Conservation (phyloP, 2,888 invertebrate genomes). For the Pandemis cinnamomeana region DNA sequence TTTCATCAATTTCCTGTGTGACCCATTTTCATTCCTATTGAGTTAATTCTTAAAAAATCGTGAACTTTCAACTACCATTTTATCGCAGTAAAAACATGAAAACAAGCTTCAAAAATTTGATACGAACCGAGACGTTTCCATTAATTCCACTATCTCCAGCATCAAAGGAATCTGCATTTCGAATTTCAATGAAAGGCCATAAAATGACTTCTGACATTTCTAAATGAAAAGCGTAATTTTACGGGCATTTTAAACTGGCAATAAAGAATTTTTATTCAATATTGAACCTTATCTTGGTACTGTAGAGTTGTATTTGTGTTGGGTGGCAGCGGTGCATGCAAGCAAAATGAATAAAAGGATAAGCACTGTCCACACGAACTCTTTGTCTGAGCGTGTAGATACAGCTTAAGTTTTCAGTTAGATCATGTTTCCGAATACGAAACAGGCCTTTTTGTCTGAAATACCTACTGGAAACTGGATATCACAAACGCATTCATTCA, state of each 20-base stretch:
- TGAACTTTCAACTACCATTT: too few species aligned
- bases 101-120: not conserved
- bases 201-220: slow-evolving; percentile 36
- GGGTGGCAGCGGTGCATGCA: slow-evolving; percentile 11
- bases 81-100: not conserved
- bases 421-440: not conserved
- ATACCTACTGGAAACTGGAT: too few species aligned
- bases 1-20: too few species aligned
- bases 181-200: slow-evolving; percentile 23
- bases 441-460: too few species aligned
- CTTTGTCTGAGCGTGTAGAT: slow-evolving; percentile 36
- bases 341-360: slow-evolving; percentile 39
- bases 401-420: slow-evolving; percentile 16
- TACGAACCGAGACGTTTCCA: not conserved
- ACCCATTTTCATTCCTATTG: too few species aligned
- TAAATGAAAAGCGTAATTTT: slow-evolving; percentile 38
- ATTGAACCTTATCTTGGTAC: not conserved
- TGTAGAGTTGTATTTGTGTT: slow-evolving; percentile 12
- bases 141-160: slow-evolving; percentile 5
- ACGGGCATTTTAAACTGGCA: slow-evolving; percentile 23
- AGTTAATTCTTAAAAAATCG: too few species aligned
- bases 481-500: too few species aligned
- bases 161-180: slow-evolving; percentile 26
- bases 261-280: not conserved
- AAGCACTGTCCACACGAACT: slow-evolving; percentile 40